Evolutionary conservation across 2,113 vertebrate genomes (phyloP), one percentile per base, ranked within the genome.

Genomic region (Heterotis niloticus): DNA sequence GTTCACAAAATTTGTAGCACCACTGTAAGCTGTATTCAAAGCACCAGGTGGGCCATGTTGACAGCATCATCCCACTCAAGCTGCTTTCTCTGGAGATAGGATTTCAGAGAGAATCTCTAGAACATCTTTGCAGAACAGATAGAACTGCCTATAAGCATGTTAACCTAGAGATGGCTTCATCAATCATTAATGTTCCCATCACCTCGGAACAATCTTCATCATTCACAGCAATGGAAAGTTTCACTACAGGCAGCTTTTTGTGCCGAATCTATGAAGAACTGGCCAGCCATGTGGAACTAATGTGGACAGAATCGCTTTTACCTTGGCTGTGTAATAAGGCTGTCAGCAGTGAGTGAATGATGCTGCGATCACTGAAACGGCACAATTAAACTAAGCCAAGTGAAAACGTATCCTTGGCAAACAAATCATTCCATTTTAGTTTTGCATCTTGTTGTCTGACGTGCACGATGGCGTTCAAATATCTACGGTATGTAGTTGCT

Each of bases 241-340:
- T 77, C 75, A 76, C 79, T 52, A 24, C 64, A 59, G 62, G 75
- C 67, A 79, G 76, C n/a, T n/a, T 82, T 80, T 23, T 57, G 64
- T 52, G 78, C 70, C 44, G 77, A 80, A 82, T 79, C 69, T 68
- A 71, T 28, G 78, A 73, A 78, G 79, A 72, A 44, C 57, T 34
- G 24, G 81, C 75, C 71, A 80, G 75, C 64, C 64, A 70, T 70
- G 70, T 23, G 57, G 81, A 84, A 75, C 80, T 85, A 82, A 83
- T 83, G 84, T 85, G 67, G 23, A 28, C 44, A 77, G 82, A 84
- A 79, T 84, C 77, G 77, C 73, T 84, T 78, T 78, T 80, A 60
- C 77, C 81, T 67, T 81, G 59, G 64, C 59, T 28, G 20, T 68
- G 73, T 82, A 82, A 84, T 79, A 70, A 64, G 75, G 66, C 60